Evolutionary conservation across 2,113 vertebrate genomes (phyloP), one percentile per base, ranked within the genome.

Genomic region (Aptenodytes forsteri): DNA sequence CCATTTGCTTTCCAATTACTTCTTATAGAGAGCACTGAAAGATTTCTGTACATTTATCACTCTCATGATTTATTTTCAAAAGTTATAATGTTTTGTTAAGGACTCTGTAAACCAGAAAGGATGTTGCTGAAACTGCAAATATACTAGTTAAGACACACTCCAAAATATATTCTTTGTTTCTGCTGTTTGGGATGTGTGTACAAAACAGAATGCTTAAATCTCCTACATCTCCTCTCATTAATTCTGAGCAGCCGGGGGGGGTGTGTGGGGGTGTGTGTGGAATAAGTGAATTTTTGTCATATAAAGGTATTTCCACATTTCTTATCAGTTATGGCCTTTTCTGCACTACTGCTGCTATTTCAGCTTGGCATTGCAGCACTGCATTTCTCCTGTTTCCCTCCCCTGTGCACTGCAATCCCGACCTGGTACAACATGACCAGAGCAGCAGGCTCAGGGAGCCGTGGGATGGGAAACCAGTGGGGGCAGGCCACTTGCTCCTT

Each of bases 381-480:
- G 18, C 2, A 0, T 55, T 77, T 83, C 32, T 56, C n/a, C 36
- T 15, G 8, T 30, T 84, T 61, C 25, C 6, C 34, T 49, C 38
- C 23, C 4, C 7, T 29, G 16, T 26, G 11, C 0, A 1, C 10
- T 7, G 2, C 36, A 83, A 8, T 23, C 38, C 34, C 25, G 4
- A 1, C 11, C 10, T 32, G 10, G 6, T 44, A 42, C 36, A 46
- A 21, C 8, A 4, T 0, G 13, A 34, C 21, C 3, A 18, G 56
- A 49, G 16, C 12, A 10, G 5, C 5, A 36, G 11, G 30, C 36
- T 90, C 26, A 22, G 30, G 32, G 17, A 86, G 19, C 23, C 6
- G 0, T 10, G 22, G 9, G 13, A 12, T 16, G 29, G 22, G 20
- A 42, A 59, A n/a, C 8, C 10, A 0, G 4, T 3, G 13, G 3